These are phyloP conservation scores for Oppia nitens DNA, from an alignment of 1,140 invertebrate species.

Conservation along the genomic window DNA sequence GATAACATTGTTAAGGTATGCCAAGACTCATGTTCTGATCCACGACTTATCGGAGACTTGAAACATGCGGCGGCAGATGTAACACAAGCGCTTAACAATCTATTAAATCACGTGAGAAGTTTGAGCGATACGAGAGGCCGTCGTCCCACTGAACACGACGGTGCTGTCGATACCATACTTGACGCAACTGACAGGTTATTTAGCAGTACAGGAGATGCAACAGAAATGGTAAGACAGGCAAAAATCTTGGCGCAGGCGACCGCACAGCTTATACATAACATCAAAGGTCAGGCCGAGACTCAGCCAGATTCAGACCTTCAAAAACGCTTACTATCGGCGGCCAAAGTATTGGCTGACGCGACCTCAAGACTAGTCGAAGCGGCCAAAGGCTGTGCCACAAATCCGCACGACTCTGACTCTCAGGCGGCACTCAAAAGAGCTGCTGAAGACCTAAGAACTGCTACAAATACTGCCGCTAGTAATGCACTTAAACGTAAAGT, in stretches of 20 bases:
- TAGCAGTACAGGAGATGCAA: slow-evolving; percentile 58
- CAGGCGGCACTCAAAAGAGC: slow-evolving; percentile 68
- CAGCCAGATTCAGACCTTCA: slow-evolving; percentile 76
- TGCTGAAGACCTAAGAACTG: slow-evolving; percentile 64
- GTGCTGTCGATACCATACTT: slow-evolving; percentile 73
- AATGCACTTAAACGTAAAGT: slow-evolving; percentile 61
- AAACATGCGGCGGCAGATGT: slow-evolving; percentile 70
- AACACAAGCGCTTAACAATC: slow-evolving; percentile 66
- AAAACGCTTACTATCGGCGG: slow-evolving; percentile 68
- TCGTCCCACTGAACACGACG: slow-evolving; percentile 47
- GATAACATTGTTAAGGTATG: slow-evolving; percentile 75
- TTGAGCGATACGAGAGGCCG: slow-evolving; percentile 29
- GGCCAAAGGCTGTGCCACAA: slow-evolving; percentile 70
- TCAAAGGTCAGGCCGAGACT: slow-evolving; percentile 77
- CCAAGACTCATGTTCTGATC: slow-evolving; percentile 22
- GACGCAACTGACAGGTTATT: slow-evolving; percentile 75
- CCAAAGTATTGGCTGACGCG: slow-evolving; percentile 82
- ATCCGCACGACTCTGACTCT: slow-evolving; percentile 60
- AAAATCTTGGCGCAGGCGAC: slow-evolving; percentile 53
- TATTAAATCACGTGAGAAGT: slow-evolving; percentile 61
- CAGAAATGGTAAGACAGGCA: slow-evolving; percentile 88
- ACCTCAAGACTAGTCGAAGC: slow-evolving; percentile 84
- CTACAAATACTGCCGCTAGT: slow-evolving; percentile 60
- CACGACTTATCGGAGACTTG: slow-evolving; percentile 51
- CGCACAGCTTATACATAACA: slow-evolving; percentile 28